These are phyloP conservation scores for Jacana jacana DNA, from an alignment of 2,113 vertebrate genomes.

Conservation along the genomic window DNA sequence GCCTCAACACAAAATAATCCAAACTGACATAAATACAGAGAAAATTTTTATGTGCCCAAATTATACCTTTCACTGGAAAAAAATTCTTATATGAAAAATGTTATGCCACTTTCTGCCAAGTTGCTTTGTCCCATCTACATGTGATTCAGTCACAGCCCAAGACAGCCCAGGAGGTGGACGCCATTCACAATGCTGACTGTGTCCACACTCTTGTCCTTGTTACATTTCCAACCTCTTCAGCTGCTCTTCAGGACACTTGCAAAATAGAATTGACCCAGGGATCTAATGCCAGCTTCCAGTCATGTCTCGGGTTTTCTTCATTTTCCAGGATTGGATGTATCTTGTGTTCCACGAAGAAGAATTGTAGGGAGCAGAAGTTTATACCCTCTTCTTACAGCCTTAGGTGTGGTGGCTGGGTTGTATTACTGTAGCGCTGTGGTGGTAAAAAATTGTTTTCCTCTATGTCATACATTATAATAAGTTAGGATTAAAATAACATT, in stretches of 20 bases:
- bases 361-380: neutral
- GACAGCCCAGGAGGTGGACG: neutral
- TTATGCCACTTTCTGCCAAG: neutral
- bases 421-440: neutral
- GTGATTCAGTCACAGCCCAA: neutral
- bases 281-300: neutral
- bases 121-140: neutral
- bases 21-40: neutral
- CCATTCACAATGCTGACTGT: neutral
- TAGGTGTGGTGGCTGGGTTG: neutral
- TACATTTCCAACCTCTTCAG: neutral
- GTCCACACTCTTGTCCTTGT: neutral
- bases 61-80: neutral
- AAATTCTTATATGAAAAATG: neutral
- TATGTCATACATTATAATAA: neutral
- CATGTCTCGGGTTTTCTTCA: neutral
- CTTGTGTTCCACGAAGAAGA: neutral
- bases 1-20: neutral
- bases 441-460: neutral
- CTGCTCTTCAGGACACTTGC: neutral
- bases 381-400: neutral
- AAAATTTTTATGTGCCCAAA: neutral
- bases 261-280: neutral
- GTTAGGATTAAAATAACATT: neutral
- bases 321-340: neutral